Conservation (phyloP, 2,888 invertebrate species). For the Ectemnius continuus region DNA sequence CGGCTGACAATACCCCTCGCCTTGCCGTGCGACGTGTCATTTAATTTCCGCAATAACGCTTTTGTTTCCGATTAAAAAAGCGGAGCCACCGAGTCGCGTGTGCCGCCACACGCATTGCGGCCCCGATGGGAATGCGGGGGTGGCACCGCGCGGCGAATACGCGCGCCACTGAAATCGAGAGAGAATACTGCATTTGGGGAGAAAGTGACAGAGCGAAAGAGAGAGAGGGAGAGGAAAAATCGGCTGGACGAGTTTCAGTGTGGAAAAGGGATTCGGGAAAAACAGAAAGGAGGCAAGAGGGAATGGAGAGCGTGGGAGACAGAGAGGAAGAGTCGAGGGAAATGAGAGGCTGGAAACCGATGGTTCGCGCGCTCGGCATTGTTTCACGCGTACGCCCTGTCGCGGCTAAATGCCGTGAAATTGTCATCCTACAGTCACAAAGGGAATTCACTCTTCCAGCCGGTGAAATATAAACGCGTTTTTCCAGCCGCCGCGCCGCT, state of each 20-base stretch:
- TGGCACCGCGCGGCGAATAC: conserved; percentile 23
- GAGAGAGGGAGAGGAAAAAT: conserved; percentile 26
- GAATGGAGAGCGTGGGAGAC: conserved; percentile 32
- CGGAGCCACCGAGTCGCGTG: background rate
- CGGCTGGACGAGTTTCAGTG: background rate
- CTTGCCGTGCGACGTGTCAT: conserved; percentile 64
- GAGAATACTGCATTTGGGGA: background rate
- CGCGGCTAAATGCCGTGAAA: conserved; percentile 76
- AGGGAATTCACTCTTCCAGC: conserved; percentile 72
- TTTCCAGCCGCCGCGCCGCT: conserved; percentile 59
- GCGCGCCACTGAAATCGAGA: conserved; percentile 35
- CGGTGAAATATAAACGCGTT: conserved; percentile 73
- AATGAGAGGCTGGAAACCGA: conserved; percentile 47
- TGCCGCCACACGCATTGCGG: conserved; percentile 12
- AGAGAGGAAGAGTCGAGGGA: conserved; percentile 43
- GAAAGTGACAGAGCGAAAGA: conserved; percentile 15
- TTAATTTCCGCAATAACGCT: conserved; percentile 75
- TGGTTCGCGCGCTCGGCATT: conserved; percentile 64
- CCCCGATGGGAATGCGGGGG: conserved; percentile 43
- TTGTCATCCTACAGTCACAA: conserved; percentile 76
- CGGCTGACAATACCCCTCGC: conserved; percentile 56
- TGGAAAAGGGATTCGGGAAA: background rate
- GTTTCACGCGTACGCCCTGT: conserved; percentile 68
- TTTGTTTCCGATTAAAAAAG: conserved; percentile 69
- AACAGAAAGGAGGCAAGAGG: conserved; percentile 32